Conservation (phyloP, 2,113 vertebrate species). For the Cyprinodon tularosa region DNA sequence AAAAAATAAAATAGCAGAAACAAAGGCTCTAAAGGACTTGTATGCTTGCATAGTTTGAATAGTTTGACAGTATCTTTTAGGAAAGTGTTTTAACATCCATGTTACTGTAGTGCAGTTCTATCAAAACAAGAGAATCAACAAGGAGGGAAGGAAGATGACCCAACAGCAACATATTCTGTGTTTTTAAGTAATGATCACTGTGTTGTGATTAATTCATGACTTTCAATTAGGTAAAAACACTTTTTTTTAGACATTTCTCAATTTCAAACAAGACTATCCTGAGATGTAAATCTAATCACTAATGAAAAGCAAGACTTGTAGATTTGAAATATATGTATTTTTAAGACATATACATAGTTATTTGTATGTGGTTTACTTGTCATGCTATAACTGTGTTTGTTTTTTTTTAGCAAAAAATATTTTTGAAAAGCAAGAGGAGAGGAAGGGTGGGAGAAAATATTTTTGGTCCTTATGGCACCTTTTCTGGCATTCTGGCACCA, state of each 20-base stretch:
- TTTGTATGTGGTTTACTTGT: background rate
- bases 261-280: background rate
- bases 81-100: background rate
- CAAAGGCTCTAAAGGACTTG: too few relatives aligned
- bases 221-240: background rate
- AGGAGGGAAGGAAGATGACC: background rate
- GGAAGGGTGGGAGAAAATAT: background rate
- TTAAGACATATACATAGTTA: background rate
- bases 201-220: background rate
- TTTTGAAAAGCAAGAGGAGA: background rate
- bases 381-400: background rate
- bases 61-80: background rate
- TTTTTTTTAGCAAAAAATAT: background rate
- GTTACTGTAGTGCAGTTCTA: background rate
- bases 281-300: background rate
- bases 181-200: background rate
- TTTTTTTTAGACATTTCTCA: background rate
- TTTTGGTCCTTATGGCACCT: background rate
- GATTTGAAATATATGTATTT: background rate
- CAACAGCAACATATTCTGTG: background rate
- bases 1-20: background rate
- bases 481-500: background rate
- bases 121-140: background rate
- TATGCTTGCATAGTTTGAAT: background rate
- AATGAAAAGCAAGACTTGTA: background rate